Evolutionary conservation across 2,113 vertebrate genomes (phyloP), one percentile per base, ranked within the genome.

Genomic region (Silurus glanis): DNA sequence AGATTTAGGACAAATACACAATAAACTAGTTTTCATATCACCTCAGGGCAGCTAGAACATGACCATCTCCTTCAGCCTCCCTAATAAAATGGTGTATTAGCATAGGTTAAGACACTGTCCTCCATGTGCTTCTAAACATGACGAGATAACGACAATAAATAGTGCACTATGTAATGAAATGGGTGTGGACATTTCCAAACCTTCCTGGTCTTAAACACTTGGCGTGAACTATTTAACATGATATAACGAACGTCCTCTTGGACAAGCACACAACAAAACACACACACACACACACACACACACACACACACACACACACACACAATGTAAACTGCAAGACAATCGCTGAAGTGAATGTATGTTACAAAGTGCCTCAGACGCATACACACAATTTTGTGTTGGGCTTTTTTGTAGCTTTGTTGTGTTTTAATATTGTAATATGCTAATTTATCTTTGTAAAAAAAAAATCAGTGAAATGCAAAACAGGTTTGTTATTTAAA

Each of bases 391-490:
- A 82, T 49, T 76, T 85, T 91, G 79, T 62, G 85, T 90, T 86
- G 72, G 64, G 85, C 88, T 89, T 37, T 69, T 37, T 90, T 92
- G 84, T 88, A 85, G 82, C 53, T 87, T 67, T 81, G 69, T 49
- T 53, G 45, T 91, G 87, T 88, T 90, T 87, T 93, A 86, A 61
- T 95, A 92, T 92, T 91, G 89, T 93, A 90, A 92, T 92, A 92
- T 94, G 92, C 91, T 96, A 95, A 95, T 95, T 96, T 95, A 96
- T 96, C 94, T 93, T 93, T 95, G 93, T 95, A 94, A 91, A 94
- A 94, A 92, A 58, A 51, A 45, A 83, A 76, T 71, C n/a, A 83
- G 58, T 85, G 82, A 91, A 89, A 89, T 83, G 80, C 87, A 92
- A 66, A 90, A 91, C 74, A 90, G 89, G 90, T 91, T 92, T 92